Evolutionary conservation across 2,113 vertebrate genomes (phyloP), one percentile per base, ranked within the genome.

Genomic region (Grammomys surdaster): DNA sequence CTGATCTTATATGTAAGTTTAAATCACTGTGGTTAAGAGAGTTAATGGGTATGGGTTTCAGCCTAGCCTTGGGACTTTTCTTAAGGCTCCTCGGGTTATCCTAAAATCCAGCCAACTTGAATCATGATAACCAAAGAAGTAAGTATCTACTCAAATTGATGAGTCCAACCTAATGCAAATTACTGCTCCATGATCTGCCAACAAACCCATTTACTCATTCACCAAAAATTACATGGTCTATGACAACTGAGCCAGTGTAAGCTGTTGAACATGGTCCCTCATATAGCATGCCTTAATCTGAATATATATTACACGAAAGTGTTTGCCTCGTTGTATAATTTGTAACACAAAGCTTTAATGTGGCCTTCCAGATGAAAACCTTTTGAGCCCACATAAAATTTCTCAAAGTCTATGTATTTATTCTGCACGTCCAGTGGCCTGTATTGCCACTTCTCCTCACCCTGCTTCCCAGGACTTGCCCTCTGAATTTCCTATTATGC

Each of bases 31-130:
- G 9, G 7, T 19, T 0, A 12, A 33, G 17, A 11, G 7, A 72
- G 54, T 70, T 78, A 75, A 91, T 4, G 76, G n/a, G 31, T 76
- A 28, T 95, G n/a, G 22, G 7, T 80, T 90, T 65, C 26, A 80
- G 31, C 17, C 56, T 90, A 46, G 24, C 28, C 19, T 88, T 19
- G 12, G 65, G 40, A 72, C 13, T n/a, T 28, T 43, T 90, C 24
- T 88, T 60, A 91, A 73, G 88, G 17, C 31, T 76, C 26, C 36
- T 3, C 40, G n/a, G 13, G 5, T 87, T 24, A 87, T 48, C 67
- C 87, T 96, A 82, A 86, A 7, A 46, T 33, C 67, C 33, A 78
- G 17, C 91, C 87, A 88, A 94, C 5, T 28, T 91, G 54, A 82
- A 13, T 40, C 58, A 67, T 6, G 11, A 46, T 65, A 20, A n/a